phyloP scores from a whole-genome alignment of 2,797 vertebrate genomes.

The Brotula barbata region DNA sequence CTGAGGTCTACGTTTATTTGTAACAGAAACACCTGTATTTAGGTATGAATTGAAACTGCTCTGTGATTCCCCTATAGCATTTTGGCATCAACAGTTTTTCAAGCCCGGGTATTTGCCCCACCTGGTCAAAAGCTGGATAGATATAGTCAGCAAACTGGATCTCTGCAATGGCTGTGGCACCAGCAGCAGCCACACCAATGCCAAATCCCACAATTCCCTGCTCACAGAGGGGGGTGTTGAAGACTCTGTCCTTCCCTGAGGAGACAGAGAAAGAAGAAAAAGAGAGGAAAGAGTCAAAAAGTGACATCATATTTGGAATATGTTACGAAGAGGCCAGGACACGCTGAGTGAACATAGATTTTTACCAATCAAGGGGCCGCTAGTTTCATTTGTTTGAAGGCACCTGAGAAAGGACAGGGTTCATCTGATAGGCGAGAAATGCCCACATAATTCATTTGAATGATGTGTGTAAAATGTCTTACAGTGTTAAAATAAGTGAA shows the following conservation, averaged over 20 bases:
- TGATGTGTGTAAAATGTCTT: conserved; percentile 36
- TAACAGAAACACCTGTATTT: too few relatives aligned
- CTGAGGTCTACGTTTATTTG: too few relatives aligned
- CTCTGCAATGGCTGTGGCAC: conserved; percentile 96
- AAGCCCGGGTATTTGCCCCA: conserved; percentile 40
- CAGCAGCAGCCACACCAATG: conserved; percentile 90
- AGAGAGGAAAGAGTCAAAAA: neutral
- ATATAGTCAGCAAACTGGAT: conserved; percentile 99
- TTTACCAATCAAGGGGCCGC: neutral
- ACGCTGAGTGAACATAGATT: neutral
- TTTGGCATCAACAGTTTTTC: neutral
- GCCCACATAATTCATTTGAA: conserved; percentile 1
- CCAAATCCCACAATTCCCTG: conserved; percentile 99
- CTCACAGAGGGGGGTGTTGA: conserved; percentile 98
- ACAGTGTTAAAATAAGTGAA: conserved; percentile 45
- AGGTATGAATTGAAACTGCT: too few relatives aligned
- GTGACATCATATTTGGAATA: too few relatives aligned
- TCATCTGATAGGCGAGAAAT: too few relatives aligned
- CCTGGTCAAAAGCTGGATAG: conserved; percentile 98
- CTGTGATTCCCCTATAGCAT: neutral
- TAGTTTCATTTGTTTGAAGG: neutral
- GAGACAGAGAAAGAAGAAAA: conserved; percentile 3
- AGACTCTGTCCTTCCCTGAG: conserved; percentile 95
- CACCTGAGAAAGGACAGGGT: conserved; percentile 1
- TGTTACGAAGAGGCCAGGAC: neutral